Percentiles rank a stretch among this genome's conserved stretches.
Evolutionary conservation across 2,888 invertebrate species (phyloP).

Genomic region (Synanthedon tipuliformis): DNA sequence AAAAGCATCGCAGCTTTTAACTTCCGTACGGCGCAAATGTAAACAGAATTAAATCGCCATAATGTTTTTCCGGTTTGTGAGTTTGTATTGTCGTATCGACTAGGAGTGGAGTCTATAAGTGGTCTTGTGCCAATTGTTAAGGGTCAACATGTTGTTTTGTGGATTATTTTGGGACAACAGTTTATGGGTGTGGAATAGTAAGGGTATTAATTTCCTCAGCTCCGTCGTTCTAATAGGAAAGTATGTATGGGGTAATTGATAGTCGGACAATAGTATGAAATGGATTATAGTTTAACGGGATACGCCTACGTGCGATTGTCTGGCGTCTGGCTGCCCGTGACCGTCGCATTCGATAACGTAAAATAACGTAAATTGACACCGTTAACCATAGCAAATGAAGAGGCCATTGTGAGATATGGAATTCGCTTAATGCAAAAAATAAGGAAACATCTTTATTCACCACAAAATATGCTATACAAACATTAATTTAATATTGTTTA

Average conservation of each 20-base stretch:
- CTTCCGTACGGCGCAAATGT: conserved; percentile 61
- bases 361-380: background rate
- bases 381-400: background rate
- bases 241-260: background rate
- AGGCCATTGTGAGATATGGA: background rate
- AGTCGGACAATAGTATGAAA: background rate
- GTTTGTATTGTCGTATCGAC: conserved; percentile 40
- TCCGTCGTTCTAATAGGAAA: background rate
- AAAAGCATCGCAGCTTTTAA: conserved; percentile 53
- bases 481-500: too few relatives aligned
- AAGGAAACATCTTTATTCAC: background rate
- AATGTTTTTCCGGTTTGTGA: conserved; percentile 64
- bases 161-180: background rate
- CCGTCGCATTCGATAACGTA: background rate
- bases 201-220: background rate
- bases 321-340: background rate
- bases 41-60: conserved; percentile 62
- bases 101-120: conserved; percentile 38
- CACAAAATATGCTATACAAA: too few relatives aligned
- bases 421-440: background rate
- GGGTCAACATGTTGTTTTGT: conserved; percentile 6
- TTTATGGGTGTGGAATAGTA: background rate
- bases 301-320: background rate
- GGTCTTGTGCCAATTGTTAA: conserved; percentile 38
- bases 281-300: background rate